Percentiles rank a stretch among this genome's conserved stretches.
These are phyloP conservation scores for Manacus vitellinus DNA, from an alignment of 2,113 vertebrate species.

Conservation along the genomic window DNA sequence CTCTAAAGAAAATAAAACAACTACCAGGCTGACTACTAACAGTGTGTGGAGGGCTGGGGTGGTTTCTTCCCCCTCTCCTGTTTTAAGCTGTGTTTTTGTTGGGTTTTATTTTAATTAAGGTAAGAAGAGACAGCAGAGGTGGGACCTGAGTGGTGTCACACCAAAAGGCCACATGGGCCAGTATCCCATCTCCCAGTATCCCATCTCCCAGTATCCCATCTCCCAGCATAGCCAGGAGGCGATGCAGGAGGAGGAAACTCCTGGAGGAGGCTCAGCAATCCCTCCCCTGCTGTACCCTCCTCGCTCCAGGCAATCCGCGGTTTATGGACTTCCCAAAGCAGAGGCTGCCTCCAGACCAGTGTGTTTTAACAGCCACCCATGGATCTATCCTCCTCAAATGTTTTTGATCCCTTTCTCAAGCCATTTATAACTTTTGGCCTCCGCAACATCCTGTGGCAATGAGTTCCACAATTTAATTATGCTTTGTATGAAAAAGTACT, in stretches of 20 bases:
- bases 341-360: conserved; percentile 32
- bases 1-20: conserved; percentile 80
- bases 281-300: background rate
- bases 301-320: background rate
- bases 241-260: background rate
- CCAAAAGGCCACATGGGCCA: background rate
- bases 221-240: background rate
- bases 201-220: background rate
- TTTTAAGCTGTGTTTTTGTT: background rate
- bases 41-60: conserved; percentile 5
- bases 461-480: conserved; percentile 54
- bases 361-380: conserved; percentile 62
- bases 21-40: conserved; percentile 69
- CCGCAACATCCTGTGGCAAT: conserved; percentile 59
- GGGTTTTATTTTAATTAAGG: conserved; percentile 10
- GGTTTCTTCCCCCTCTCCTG: background rate
- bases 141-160: background rate
- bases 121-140: background rate
- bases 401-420: conserved; percentile 56
- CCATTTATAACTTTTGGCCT: conserved; percentile 65
- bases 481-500: conserved; percentile 47
- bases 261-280: background rate
- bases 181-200: background rate
- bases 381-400: conserved; percentile 39
- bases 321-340: conserved; percentile 58